Evolutionary conservation across 2,888 invertebrate species (phyloP).

Genomic region (Baccha elongata): DNA sequence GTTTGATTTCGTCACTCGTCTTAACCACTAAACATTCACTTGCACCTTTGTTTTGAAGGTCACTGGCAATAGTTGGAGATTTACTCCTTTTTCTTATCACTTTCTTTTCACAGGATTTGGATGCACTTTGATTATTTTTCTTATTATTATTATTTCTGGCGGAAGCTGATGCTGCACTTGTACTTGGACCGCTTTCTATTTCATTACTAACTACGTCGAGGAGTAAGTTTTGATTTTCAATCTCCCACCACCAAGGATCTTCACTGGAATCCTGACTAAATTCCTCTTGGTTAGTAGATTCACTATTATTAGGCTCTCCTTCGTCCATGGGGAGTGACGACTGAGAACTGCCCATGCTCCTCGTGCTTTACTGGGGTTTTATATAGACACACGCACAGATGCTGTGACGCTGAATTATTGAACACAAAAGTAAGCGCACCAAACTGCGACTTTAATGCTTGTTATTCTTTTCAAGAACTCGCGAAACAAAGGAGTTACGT

Average conservation of each 20-base stretch:
- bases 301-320: constrained; percentile 65
- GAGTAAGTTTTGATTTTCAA: constrained; percentile 80
- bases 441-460: constrained; percentile 65
- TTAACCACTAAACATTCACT: constrained; percentile 62
- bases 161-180: constrained; percentile 45
- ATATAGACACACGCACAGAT: constrained; percentile 40
- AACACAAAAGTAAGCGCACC: constrained; percentile 45
- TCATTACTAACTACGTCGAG: constrained; percentile 76
- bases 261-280: constrained; percentile 70
- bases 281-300: constrained; percentile 63
- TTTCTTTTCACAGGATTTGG: constrained; percentile 57
- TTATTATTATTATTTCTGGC: constrained; percentile 48
- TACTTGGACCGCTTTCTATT: constrained; percentile 32
- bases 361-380: constrained; percentile 62
- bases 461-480: constrained; percentile 26
- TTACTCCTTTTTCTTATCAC: constrained; percentile 31
- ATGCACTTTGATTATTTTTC: constrained; percentile 48
- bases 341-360: constrained; percentile 79
- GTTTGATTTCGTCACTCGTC: constrained; percentile 69
- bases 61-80: constrained; percentile 22
- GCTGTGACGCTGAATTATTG: constrained; percentile 48
- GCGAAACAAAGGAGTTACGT: constrained; percentile 54
- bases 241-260: constrained; percentile 80
- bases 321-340: constrained; percentile 75
- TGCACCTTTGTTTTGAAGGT: constrained; percentile 42